A percentile compares a stretch with the other conserved stretches of the same genome.
These are phyloP conservation scores for Nycticebus coucang DNA, from an alignment of 2,113 vertebrate species.

Conservation along the genomic window DNA sequence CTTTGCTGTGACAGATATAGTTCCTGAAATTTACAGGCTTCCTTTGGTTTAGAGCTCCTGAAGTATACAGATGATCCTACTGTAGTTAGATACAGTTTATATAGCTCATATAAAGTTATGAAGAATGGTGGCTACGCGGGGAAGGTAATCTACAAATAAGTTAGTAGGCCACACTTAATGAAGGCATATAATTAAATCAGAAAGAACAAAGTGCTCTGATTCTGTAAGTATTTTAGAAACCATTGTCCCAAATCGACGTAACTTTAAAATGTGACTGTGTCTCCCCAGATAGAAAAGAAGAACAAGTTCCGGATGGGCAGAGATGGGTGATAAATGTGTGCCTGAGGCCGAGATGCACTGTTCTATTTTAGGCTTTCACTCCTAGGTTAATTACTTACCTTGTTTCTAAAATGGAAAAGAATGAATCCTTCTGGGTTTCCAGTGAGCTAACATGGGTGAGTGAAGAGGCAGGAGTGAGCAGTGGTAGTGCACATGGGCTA, in stretches of 20 bases:
- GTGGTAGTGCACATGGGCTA: neutral
- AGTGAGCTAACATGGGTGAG: neutral
- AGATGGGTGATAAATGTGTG: neutral
- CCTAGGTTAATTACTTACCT: neutral
- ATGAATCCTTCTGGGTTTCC: neutral
- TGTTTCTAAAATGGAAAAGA: neutral
- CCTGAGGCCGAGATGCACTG: neutral
- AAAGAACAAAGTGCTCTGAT: neutral
- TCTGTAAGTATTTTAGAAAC: neutral
- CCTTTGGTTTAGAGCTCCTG: neutral
- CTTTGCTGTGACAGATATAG: neutral
- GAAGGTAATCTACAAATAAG: neutral
- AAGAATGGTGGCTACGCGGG: neutral
- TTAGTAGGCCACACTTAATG: neutral
- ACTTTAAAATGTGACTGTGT: neutral
- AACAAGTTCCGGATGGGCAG: neutral
- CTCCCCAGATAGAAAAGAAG: neutral
- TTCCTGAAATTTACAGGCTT: slow-evolving; percentile 25
- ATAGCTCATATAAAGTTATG: neutral
- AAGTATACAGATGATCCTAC: neutral
- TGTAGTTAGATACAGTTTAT: neutral
- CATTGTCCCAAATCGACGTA: neutral
- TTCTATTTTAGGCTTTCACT: neutral
- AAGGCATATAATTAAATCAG: neutral
- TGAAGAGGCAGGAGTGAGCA: neutral